phyloP scores from a whole-genome alignment of 2,113 vertebrate genomes.

The Cariama cristata region DNA sequence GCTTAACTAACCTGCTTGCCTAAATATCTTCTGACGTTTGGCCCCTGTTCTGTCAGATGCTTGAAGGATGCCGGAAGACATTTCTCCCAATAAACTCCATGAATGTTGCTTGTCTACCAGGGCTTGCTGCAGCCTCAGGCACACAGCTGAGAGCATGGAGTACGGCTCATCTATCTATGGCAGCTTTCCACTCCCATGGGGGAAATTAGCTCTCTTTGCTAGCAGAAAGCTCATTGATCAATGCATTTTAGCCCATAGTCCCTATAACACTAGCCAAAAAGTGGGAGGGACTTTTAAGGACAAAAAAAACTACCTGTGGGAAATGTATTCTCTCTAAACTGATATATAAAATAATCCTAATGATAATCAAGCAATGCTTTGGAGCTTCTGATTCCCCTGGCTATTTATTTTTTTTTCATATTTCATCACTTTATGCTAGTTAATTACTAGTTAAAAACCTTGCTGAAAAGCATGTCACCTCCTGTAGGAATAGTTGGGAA shows the following conservation, averaged over 20 bases:
- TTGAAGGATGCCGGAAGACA: background rate
- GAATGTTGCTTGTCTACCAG: background rate
- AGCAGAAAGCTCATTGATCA: background rate
- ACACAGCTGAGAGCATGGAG: background rate
- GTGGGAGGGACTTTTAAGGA: background rate
- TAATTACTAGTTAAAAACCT: background rate
- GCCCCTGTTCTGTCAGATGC: background rate
- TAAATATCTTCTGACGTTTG: background rate
- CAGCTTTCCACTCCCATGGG: background rate
- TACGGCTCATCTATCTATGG: background rate
- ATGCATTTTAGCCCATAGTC: background rate
- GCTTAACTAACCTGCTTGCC: background rate
- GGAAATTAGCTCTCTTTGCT: background rate
- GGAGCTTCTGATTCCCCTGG: background rate
- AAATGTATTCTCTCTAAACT: background rate
- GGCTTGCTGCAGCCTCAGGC: background rate
- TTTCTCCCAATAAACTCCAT: background rate
- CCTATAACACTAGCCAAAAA: background rate
- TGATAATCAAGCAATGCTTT: background rate
- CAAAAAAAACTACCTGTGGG: background rate
- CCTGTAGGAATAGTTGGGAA: background rate
- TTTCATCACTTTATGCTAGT: background rate
- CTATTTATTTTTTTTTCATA: background rate
- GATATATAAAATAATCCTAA: background rate
- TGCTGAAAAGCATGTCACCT: background rate